A percentile compares a stretch with the other conserved stretches of the same genome.
Conservation (phyloP, 2,888 invertebrate genomes). For the Elaeidobius kamerunicus region DNA sequence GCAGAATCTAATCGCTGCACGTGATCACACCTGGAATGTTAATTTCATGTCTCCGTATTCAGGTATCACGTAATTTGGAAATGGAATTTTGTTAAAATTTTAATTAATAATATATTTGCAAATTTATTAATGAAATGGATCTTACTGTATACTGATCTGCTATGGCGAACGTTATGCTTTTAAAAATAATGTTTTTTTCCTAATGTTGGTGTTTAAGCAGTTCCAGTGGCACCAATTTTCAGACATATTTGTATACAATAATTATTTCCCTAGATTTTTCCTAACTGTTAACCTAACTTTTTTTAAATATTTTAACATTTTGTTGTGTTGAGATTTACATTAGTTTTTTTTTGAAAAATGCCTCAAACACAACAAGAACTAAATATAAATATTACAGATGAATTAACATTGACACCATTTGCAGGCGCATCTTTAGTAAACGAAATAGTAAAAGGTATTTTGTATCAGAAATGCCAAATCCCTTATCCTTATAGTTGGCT, state of each 20-base stretch:
- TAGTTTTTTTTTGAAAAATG: too few species aligned
- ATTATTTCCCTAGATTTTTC: neutral
- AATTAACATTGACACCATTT: constrained; percentile 54
- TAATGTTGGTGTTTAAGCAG: too few species aligned
- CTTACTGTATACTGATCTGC: too few species aligned
- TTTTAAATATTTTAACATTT: constrained; percentile 1
- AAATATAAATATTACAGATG: constrained; percentile 52
- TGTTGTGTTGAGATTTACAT: too few species aligned
- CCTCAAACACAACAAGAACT: constrained; percentile 11
- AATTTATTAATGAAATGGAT: too few species aligned
- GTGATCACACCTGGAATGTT: constrained; percentile 27
- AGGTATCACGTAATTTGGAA: too few species aligned
- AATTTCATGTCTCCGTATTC: constrained; percentile 7
- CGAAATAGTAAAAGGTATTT: constrained; percentile 57
- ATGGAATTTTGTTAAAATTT: too few species aligned
- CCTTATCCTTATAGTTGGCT: constrained; percentile 45
- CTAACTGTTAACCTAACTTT: too few species aligned
- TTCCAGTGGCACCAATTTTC: neutral
- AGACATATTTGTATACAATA: neutral
- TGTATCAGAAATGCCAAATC: constrained; percentile 56
- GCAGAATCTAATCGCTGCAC: constrained; percentile 26
- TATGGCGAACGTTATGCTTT: too few species aligned
- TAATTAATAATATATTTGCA: too few species aligned
- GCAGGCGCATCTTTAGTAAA: constrained; percentile 57
- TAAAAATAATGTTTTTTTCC: too few species aligned